phyloP scores from a whole-genome alignment of 2,797 vertebrate species.

The Myotis myotis region DNA sequence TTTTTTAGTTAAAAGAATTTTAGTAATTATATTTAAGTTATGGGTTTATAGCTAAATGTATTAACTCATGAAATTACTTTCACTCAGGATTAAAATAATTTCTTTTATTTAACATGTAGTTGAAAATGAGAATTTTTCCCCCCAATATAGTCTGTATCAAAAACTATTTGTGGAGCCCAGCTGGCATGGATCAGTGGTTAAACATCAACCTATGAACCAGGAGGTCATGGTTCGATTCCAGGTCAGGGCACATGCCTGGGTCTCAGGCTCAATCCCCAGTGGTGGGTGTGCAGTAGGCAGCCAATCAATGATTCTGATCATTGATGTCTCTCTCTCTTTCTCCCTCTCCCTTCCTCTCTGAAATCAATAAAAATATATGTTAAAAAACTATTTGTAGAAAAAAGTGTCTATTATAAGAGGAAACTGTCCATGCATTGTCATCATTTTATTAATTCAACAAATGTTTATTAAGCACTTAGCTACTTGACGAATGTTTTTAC shows the following conservation, averaged over 20 bases:
- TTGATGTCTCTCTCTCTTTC: too few species aligned
- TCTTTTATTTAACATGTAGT: constrained; percentile 37
- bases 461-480: constrained; percentile 27
- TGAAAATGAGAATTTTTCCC: constrained; percentile 49
- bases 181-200: too few species aligned
- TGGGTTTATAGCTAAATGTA: constrained; percentile 42
- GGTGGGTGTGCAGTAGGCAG: too few species aligned
- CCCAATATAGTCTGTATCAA: not conserved
- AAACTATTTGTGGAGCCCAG: not conserved
- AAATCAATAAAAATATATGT: too few species aligned
- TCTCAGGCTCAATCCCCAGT: too few species aligned
- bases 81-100: constrained; percentile 35
- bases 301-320: too few species aligned
- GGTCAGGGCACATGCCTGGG: too few species aligned
- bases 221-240: too few species aligned
- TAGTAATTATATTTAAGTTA: constrained; percentile 52
- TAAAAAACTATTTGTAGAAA: not conserved
- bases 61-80: constrained; percentile 56
- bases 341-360: too few species aligned
- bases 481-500: constrained; percentile 30
- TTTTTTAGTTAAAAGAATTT: constrained; percentile 51
- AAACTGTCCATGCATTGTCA: not conserved
- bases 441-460: constrained; percentile 37
- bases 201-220: too few species aligned
- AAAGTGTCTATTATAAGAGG: not conserved